Evolutionary conservation across 2,888 invertebrate genomes (phyloP), one percentile per base, ranked within the genome.

Genomic region (Paralinhomoeus sp.): DNA sequence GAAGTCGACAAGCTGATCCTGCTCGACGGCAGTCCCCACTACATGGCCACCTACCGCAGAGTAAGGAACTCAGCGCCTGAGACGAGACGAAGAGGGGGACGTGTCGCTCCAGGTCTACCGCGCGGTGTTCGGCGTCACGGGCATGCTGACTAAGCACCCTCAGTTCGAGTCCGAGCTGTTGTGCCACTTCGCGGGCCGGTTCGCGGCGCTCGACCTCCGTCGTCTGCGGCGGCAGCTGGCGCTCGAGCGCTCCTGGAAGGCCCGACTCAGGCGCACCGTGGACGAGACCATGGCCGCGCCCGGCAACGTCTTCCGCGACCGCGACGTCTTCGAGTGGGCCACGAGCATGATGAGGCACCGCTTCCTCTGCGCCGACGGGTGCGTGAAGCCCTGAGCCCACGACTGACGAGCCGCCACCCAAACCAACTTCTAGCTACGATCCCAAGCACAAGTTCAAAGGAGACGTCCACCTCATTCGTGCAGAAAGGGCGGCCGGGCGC

Each of bases 181-280:
- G 53, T 75, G 79, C 27, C 82, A 77, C 66, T 85, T 85, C 69
- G 73, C 75, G 42, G 72, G 76, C 61, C 78, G 81, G 48, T 76
- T 82, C 64, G 75, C 78, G 50, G 65, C 57, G 47, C 55, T 80
- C 47, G 80, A 78, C 64, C 77, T 75, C 61, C 67, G 71, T 51
- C 74, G 75, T 48, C 57, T 61, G 54, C 57, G 61, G 21, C 51
- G 54, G 40, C 75, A 77, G 58, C 67, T 78, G 54, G 68, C 71
- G 58, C 62, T 65, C 41, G 67, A 76, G 52, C 62, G 67, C 46
- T 66, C 68, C 50, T 74, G 75, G 68, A 71, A 74, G 52, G 73
- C 70, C 54, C 71, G 77, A 43, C 64, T 77, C 45, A 57, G 63
- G 44, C 56, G 55, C 48, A 55, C 71, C 27, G 71, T 74, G 40